Conservation (phyloP, 1,140 invertebrate species). For the Cydia strobilella region DNA sequence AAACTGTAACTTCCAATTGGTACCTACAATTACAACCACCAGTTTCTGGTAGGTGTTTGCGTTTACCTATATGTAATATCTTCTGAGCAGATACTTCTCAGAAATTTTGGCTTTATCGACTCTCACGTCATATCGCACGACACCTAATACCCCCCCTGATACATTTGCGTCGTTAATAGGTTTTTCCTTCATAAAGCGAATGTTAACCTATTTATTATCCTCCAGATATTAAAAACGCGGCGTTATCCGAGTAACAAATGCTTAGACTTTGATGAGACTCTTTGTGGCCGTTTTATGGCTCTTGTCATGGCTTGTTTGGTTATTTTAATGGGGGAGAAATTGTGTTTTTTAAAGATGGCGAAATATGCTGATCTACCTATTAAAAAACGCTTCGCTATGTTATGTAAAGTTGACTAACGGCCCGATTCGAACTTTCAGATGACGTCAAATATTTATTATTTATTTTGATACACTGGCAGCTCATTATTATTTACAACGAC, state of each 20-base stretch:
- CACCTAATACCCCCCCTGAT: constrained; percentile 57
- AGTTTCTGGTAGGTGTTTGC: too few species aligned
- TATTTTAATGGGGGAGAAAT: constrained; percentile 57
- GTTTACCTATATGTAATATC: too few species aligned
- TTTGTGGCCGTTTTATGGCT: constrained; percentile 41
- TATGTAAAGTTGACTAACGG: too few species aligned
- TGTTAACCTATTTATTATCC: constrained; percentile 78
- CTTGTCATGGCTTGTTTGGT: constrained; percentile 68
- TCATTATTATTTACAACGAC: too few species aligned
- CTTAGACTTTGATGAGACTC: constrained; percentile 56
- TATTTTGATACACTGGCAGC: too few species aligned
- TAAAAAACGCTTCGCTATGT: background rate
- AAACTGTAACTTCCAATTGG: too few species aligned
- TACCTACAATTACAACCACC: too few species aligned
- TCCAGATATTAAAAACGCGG: constrained; percentile 75
- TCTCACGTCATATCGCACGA: background rate
- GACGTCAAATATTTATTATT: too few species aligned
- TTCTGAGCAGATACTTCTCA: too few species aligned
- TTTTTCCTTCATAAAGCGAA: constrained; percentile 79
- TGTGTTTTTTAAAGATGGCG: constrained; percentile 2
- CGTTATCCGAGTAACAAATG: constrained; percentile 57
- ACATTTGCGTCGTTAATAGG: constrained; percentile 77
- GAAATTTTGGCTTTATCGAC: background rate
- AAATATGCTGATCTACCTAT: constrained; percentile 38
- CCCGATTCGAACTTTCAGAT: too few species aligned